A percentile compares a stretch with the other conserved stretches of the same genome.
Conservation (phyloP, 1,140 invertebrate genomes). For the Hirudo medicinalis region DNA sequence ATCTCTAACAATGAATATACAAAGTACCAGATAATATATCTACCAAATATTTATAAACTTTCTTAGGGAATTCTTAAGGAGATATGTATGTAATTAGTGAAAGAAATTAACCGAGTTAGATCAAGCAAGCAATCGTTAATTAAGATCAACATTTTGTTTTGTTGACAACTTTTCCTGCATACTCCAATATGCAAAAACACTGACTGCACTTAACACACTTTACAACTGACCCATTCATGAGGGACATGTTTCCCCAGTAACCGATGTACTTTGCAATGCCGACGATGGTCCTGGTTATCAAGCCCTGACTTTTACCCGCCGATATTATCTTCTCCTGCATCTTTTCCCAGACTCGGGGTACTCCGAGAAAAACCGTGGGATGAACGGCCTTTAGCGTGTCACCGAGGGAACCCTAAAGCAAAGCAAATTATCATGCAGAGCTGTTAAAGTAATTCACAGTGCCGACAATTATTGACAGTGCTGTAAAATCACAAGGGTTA, state of each 20-base stretch:
- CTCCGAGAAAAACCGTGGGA: conserved; percentile 69
- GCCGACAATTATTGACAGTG: too few species aligned
- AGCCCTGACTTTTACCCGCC: conserved; percentile 48
- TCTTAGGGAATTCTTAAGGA: too few species aligned
- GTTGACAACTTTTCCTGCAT: too few species aligned
- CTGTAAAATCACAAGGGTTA: too few species aligned
- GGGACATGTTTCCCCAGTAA: conserved; percentile 55
- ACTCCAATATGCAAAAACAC: background rate
- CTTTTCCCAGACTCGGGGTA: conserved; percentile 84
- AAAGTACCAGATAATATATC: too few species aligned
- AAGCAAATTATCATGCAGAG: background rate
- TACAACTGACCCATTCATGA: conserved; percentile 54
- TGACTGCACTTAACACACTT: background rate
- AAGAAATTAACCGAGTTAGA: too few species aligned
- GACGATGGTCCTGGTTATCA: conserved; percentile 55
- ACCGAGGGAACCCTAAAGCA: conserved; percentile 53
- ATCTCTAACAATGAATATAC: too few species aligned
- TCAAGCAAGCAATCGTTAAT: too few species aligned
- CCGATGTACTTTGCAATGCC: conserved; percentile 64
- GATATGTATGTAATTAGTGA: too few species aligned
- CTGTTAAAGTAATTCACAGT: too few species aligned
- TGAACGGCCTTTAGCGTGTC: conserved; percentile 59
- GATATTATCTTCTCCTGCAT: conserved; percentile 71
- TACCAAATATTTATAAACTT: too few species aligned
- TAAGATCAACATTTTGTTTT: too few species aligned